Conservation (phyloP, 2,888 invertebrate genomes). For the Blastobasis lacticolella region DNA sequence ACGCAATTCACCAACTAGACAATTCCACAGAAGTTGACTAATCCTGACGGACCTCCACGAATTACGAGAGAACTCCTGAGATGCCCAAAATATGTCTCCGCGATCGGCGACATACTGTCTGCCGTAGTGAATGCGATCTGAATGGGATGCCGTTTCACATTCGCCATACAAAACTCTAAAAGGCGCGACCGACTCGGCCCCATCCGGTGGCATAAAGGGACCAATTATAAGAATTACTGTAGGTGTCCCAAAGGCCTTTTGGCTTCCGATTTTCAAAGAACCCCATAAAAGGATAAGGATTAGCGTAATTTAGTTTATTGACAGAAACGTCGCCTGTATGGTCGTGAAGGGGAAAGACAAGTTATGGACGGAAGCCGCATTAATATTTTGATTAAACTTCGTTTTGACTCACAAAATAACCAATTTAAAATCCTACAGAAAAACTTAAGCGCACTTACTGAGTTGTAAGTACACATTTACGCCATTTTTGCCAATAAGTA, state of each 20-base stretch:
- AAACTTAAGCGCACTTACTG: too few species aligned
- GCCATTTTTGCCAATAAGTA: too few species aligned
- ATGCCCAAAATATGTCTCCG: not conserved
- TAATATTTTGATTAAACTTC: too few species aligned
- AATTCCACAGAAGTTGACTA: not conserved
- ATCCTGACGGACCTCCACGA: conserved; percentile 26
- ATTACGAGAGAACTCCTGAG: conserved; percentile 6
- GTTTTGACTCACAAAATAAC: too few species aligned
- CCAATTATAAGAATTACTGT: conserved; percentile 63
- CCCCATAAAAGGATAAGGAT: conserved; percentile 45
- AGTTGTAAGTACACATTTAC: too few species aligned
- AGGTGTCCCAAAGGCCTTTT: conserved; percentile 43
- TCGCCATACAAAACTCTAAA: conserved; percentile 61
- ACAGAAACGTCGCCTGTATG: conserved; percentile 6
- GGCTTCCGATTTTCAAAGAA: conserved; percentile 69
- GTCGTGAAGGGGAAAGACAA: too few species aligned
- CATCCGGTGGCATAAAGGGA: conserved; percentile 64
- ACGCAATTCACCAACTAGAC: too few species aligned
- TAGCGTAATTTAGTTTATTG: conserved; percentile 48
- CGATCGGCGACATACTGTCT: conserved; percentile 59
- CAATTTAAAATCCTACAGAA: too few species aligned
- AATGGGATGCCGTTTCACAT: conserved; percentile 40
- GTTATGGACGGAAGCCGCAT: too few species aligned
- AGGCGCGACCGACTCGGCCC: conserved; percentile 57
- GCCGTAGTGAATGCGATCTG: conserved; percentile 17